Conservation (phyloP, 2,113 vertebrate genomes). For the Muntiacus muntjak region DNA sequence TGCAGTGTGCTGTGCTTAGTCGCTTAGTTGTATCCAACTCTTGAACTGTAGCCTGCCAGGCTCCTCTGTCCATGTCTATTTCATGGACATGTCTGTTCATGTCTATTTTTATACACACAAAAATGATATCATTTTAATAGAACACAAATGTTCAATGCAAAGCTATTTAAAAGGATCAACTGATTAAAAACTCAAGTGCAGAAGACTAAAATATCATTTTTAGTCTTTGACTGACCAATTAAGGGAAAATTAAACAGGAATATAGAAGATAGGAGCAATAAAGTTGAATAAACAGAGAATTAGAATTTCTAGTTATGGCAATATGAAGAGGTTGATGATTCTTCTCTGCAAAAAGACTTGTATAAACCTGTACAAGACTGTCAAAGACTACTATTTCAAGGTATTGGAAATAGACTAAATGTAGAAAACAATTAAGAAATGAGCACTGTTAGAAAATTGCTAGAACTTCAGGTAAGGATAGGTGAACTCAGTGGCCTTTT, state of each 20-base stretch:
- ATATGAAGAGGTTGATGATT: not conserved
- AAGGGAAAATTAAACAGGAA: not conserved
- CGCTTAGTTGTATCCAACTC: not conserved
- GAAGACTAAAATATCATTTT: not conserved
- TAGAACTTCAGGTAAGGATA: not conserved
- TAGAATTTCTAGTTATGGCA: not conserved
- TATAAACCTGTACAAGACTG: not conserved
- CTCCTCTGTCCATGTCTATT: not conserved
- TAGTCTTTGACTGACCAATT: not conserved
- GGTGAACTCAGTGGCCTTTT: not conserved
- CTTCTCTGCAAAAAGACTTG: not conserved
- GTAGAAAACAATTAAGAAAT: not conserved
- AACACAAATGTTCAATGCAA: not conserved
- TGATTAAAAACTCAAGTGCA: not conserved
- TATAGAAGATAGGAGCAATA: not conserved
- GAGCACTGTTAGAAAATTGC: not conserved
- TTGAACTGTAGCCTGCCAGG: not conserved
- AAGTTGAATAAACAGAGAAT: not conserved
- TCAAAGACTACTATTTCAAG: not conserved
- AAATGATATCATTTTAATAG: not conserved
- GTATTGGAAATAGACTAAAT: not conserved
- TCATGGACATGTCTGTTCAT: not conserved
- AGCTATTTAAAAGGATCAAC: not conserved
- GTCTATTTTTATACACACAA: not conserved
- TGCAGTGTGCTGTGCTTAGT: not conserved